phyloP scores from a whole-genome alignment of 1,140 invertebrate species.

The Heliconius hewitsoni region DNA sequence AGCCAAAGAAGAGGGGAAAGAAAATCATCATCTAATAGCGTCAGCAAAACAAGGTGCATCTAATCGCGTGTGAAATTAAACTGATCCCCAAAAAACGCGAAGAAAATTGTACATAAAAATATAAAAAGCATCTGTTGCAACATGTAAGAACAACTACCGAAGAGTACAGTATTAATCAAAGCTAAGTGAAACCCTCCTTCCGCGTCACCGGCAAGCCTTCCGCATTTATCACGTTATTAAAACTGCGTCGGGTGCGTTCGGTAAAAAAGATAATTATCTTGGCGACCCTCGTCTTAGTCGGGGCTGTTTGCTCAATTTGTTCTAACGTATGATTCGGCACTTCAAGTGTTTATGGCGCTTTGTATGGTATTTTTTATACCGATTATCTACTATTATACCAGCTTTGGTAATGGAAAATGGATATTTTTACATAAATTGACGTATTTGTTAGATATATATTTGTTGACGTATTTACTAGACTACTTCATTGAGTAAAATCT shows the following conservation, averaged over 20 bases:
- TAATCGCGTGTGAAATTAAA: conserved; percentile 75
- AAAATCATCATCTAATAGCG: conserved; percentile 33
- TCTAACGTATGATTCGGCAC: conserved; percentile 32
- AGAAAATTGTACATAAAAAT: conserved; percentile 68
- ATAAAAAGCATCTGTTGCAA: conserved; percentile 80
- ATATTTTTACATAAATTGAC: too few relatives aligned
- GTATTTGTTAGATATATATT: too few relatives aligned
- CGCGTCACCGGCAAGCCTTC: conserved; percentile 78
- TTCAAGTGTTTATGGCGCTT: conserved; percentile 8
- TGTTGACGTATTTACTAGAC: too few relatives aligned
- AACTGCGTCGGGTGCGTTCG: conserved; percentile 65
- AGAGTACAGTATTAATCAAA: conserved; percentile 76
- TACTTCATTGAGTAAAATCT: too few relatives aligned
- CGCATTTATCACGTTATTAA: conserved; percentile 80
- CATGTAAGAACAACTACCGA: conserved; percentile 65
- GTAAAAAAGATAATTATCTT: conserved; percentile 82
- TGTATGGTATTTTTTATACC: not conserved
- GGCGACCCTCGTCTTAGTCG: conserved; percentile 73
- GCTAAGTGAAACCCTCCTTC: conserved; percentile 67
- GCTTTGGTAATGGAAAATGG: too few relatives aligned
- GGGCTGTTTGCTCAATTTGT: conserved; percentile 52
- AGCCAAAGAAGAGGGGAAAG: not conserved
- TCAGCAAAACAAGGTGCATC: conserved; percentile 51
- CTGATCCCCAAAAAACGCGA: conserved; percentile 55
- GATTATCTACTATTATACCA: not conserved